phyloP scores from a whole-genome alignment of 2,113 vertebrate species.

The Bothrops jararaca region DNA sequence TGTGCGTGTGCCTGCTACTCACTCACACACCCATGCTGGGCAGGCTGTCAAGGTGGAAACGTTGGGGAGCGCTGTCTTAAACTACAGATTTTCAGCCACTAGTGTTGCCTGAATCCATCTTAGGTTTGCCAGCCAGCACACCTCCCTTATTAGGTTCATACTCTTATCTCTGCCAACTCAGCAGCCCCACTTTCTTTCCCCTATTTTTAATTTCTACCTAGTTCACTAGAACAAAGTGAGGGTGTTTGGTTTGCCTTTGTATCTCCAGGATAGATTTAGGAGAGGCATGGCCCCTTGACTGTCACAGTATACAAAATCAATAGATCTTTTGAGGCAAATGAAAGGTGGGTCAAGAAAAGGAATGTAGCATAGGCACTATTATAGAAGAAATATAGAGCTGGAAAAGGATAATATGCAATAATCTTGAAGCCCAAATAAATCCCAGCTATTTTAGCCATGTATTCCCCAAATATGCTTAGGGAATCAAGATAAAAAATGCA shows the following conservation, averaged over 20 bases:
- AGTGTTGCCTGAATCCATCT: not conserved
- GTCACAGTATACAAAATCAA: not conserved
- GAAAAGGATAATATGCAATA: not conserved
- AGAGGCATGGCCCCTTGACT: not conserved
- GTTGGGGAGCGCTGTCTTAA: not conserved
- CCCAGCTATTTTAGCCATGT: not conserved
- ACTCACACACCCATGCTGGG: not conserved
- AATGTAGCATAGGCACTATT: not conserved
- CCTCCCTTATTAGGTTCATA: not conserved
- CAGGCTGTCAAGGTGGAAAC: not conserved
- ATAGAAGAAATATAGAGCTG: not conserved
- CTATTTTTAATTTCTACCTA: not conserved
- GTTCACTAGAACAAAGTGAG: not conserved
- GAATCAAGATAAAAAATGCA: not conserved
- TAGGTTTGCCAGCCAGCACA: not conserved
- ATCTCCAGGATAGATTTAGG: not conserved
- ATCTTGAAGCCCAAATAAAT: not conserved
- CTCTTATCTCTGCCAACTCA: not conserved
- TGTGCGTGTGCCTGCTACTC: not conserved
- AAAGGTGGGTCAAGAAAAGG: not conserved
- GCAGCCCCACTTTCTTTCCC: not conserved
- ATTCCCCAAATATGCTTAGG: not conserved
- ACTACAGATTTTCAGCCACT: not conserved
- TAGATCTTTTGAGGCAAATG: not conserved
- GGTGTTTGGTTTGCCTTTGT: not conserved